These are phyloP conservation scores for Clistopyga incitator DNA, from an alignment of 2,888 invertebrate species.

Conservation along the genomic window DNA sequence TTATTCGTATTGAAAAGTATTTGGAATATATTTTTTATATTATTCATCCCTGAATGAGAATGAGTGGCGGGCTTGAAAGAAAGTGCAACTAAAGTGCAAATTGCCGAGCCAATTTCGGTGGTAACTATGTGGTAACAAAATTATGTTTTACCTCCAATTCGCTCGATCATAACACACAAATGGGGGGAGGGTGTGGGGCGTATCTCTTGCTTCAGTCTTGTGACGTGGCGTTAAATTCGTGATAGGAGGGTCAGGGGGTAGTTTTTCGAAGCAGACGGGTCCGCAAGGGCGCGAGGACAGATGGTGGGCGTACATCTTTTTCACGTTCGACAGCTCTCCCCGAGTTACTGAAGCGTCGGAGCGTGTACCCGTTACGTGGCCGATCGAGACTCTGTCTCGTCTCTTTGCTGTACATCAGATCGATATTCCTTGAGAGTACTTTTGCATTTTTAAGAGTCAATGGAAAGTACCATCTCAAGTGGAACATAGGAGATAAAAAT, in stretches of 20 bases:
- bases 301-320: constrained; percentile 81
- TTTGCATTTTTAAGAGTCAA: neutral
- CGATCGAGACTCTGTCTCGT: neutral
- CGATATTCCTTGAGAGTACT: neutral
- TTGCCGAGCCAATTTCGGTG: neutral
- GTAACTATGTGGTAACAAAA: neutral
- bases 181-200: constrained; percentile 4
- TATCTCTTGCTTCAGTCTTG: constrained; percentile 21
- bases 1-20: neutral
- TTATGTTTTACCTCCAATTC: constrained; percentile 30
- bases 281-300: constrained; percentile 72
- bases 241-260: constrained; percentile 38
- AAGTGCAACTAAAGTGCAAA: neutral
- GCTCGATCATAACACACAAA: constrained; percentile 30
- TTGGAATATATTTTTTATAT: neutral
- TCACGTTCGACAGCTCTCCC: constrained; percentile 60
- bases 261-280: constrained; percentile 50
- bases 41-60: neutral
- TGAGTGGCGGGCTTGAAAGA: neutral
- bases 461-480: constrained; percentile 10
- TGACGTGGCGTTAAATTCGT: constrained; percentile 44
- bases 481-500: constrained; percentile 15
- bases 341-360: constrained; percentile 56
- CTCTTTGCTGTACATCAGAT: neutral
- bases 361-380: constrained; percentile 15